Percentiles rank a stretch among this genome's conserved stretches.
Evolutionary conservation across 2,888 invertebrate species (phyloP).

Genomic region (Drosophila lacicola): DNA sequence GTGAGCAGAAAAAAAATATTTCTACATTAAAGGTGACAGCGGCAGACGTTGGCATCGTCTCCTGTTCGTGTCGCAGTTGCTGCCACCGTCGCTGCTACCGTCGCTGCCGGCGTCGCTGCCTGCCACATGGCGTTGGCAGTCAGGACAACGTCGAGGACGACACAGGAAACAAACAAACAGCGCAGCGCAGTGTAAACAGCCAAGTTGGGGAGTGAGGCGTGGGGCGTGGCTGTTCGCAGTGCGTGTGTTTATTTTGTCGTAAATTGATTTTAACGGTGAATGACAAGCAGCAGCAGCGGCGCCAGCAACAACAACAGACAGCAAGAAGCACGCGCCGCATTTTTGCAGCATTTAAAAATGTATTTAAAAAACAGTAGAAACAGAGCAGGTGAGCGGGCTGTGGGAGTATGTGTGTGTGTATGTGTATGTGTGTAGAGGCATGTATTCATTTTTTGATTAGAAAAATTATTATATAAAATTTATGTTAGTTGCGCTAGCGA

Average conservation of each 20-base stretch:
- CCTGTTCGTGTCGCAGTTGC: slow-evolving; percentile 3
- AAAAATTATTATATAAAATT: slow-evolving; percentile 78
- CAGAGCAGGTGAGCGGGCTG: slow-evolving; percentile 9
- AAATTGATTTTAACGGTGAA: slow-evolving; percentile 80
- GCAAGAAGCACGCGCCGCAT: slow-evolving; percentile 51
- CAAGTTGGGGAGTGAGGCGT: slow-evolving; percentile 17
- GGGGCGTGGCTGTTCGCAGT: slow-evolving; percentile 35
- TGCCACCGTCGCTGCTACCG: neutral
- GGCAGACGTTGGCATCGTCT: slow-evolving; percentile 63
- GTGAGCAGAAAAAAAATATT: slow-evolving; percentile 54
- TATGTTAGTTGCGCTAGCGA: slow-evolving; percentile 69
- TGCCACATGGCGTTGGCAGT: slow-evolving; percentile 8
- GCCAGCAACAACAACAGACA: slow-evolving; percentile 30
- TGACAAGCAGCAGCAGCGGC: slow-evolving; percentile 67
- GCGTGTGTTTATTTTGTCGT: slow-evolving; percentile 79
- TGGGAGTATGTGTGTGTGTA: slow-evolving; percentile 5
- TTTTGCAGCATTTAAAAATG: slow-evolving; percentile 69
- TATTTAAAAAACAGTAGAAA: slow-evolving; percentile 62
- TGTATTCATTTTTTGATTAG: slow-evolving; percentile 75
- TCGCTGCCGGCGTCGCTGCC: neutral
- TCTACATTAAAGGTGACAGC: slow-evolving; percentile 76
- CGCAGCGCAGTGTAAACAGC: slow-evolving; percentile 71
- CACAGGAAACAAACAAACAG: slow-evolving; percentile 74
- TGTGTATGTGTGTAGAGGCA: slow-evolving; percentile 2
- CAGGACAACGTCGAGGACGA: slow-evolving; percentile 17